A percentile compares a stretch with the other conserved stretches of the same genome.
Evolutionary conservation across 1,140 invertebrate species (phyloP).

Genomic region (Trachymyrmex septentrionalis): DNA sequence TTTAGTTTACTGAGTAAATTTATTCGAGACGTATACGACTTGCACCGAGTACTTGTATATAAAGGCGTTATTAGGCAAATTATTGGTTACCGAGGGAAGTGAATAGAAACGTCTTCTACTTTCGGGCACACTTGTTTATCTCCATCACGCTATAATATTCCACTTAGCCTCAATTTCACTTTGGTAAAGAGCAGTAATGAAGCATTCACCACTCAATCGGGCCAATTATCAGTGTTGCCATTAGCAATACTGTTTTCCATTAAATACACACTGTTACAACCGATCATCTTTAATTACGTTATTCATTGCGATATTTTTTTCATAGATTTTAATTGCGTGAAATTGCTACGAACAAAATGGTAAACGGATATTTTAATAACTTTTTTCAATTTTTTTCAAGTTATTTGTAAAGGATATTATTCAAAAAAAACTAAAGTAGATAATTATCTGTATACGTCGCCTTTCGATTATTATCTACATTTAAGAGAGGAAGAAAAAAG

Average conservation of each 20-base stretch:
- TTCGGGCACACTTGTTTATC: conserved; percentile 28
- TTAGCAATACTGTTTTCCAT: conserved; percentile 23
- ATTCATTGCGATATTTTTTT: background rate
- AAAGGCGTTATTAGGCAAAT: conserved; percentile 5
- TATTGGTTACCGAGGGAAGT: background rate
- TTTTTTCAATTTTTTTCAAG: background rate
- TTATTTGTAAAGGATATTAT: background rate
- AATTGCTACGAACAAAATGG: background rate
- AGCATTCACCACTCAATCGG: conserved; percentile 33
- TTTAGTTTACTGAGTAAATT: background rate
- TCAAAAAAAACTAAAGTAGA: background rate
- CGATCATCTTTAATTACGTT: conserved; percentile 20
- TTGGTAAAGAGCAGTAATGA: conserved; percentile 52
- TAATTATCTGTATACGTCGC: background rate
- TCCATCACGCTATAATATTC: conserved; percentile 35
- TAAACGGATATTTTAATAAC: background rate
- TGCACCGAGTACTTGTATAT: background rate
- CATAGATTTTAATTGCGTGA: background rate
- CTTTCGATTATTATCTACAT: background rate
- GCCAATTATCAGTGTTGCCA: conserved; percentile 26
- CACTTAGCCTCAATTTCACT: conserved; percentile 51
- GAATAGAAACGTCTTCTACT: conserved; percentile 52
- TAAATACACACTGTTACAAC: conserved; percentile 1
- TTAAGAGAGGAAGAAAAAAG: background rate
- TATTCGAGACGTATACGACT: background rate